A percentile compares a stretch with the other conserved stretches of the same genome.
These are phyloP conservation scores for Loris lydekkerianus DNA, from an alignment of 2,797 vertebrate genomes.

Conservation along the genomic window DNA sequence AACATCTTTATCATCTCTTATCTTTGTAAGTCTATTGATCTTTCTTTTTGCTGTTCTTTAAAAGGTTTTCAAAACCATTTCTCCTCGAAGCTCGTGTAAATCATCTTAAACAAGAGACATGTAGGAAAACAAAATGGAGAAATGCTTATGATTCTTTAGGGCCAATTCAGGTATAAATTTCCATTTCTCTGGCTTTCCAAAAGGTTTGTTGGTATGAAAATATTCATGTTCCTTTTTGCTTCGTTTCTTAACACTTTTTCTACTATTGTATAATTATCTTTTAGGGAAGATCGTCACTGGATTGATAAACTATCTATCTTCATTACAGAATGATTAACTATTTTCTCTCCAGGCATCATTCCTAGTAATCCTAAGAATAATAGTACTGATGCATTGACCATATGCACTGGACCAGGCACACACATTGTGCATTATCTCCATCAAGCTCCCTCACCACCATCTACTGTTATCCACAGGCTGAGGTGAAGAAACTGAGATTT, in stretches of 20 bases:
- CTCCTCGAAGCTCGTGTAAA: constrained; percentile 26
- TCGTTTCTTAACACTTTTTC: not conserved
- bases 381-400: not conserved
- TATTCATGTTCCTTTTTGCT: not conserved
- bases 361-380: not conserved
- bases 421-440: not conserved
- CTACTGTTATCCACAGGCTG: accelerated
- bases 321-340: not conserved
- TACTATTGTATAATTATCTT: not conserved
- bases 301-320: not conserved
- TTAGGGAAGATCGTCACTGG: not conserved
- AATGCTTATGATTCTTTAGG: not conserved
- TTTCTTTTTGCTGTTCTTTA: constrained; percentile 54
- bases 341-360: not conserved
- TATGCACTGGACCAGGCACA: not conserved
- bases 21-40: constrained; percentile 56
- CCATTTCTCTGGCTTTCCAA: not conserved
- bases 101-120: not conserved
- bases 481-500: not conserved
- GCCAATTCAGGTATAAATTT: not conserved
- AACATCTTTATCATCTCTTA: not conserved
- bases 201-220: not conserved
- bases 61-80: constrained; percentile 62
- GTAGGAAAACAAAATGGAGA: not conserved
- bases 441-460: not conserved